Evolutionary conservation across 2,888 invertebrate genomes (phyloP), one percentile per base, ranked within the genome.

Genomic region (Heliconius hortense): DNA sequence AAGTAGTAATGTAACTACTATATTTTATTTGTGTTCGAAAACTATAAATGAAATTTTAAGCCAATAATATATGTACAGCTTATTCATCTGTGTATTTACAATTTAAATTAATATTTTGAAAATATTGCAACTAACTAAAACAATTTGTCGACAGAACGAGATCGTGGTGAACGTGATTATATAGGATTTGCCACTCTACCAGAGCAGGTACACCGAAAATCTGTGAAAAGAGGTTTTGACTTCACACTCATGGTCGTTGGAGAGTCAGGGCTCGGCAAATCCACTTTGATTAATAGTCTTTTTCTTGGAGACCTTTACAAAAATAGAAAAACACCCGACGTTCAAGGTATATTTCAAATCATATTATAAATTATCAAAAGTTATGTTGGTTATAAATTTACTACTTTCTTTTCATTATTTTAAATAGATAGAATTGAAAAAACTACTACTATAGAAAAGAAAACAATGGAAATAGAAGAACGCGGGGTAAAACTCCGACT

Each of bases 181-280:
- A 98, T 99, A 84, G 99, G 98, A 77, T 98, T 99, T 89, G 98
- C 98, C 80, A 98, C 98, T 75, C 94, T 99, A 78, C 98, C 98
- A 31, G 98, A 98, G 89, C 98, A 99, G 93, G 98, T 99, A 74
- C 98, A 99, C 92, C 96, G 98, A 82, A 99, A 99, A 93, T 98
- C 98, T 0, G 98, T 98, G 73, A 99, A 99, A 92, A 96, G 98
- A 84, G 98, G 98, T 74, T 99, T 99, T 90, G 98, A 99, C 90
- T 99, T 99, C 91, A 99, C 98, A 0, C 94, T 99, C 80, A 98
- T 99, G 98, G 98, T 99, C 26, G 97, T 98, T 53, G 99, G 98
- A 48, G 98, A 99, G 91, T 97, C 97, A 0, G 98, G 99, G 0
- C 95, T 99, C 71, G 99, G 99, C 76, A 99, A 99, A 90, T 98